phyloP scores from a whole-genome alignment of 2,113 vertebrate species.

The Bambusicola thoracicus region DNA sequence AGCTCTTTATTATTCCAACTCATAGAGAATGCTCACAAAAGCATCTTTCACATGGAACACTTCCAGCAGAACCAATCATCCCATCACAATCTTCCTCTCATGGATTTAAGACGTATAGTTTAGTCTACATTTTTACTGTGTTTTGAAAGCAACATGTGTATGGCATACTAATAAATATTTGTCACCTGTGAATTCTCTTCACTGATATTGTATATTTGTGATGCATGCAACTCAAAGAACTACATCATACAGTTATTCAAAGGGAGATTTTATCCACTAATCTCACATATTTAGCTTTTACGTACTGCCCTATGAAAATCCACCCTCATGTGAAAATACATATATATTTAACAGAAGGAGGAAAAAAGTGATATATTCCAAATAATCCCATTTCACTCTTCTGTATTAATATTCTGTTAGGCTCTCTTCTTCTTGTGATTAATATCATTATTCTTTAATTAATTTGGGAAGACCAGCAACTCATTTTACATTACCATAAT shows the following conservation, averaged over 20 bases:
- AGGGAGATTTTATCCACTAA: background rate
- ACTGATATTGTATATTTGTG: rapidly evolving
- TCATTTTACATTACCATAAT: slow-evolving; percentile 8
- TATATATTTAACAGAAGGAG: background rate
- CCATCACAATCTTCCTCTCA: background rate
- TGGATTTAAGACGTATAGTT: background rate
- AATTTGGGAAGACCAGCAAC: slow-evolving; percentile 19
- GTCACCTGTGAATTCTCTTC: background rate
- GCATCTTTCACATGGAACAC: background rate
- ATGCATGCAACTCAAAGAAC: background rate
- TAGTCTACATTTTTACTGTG: background rate
- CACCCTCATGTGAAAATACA: background rate
- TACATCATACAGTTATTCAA: background rate
- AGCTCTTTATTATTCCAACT: background rate
- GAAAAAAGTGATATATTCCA: background rate
- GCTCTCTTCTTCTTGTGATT: background rate
- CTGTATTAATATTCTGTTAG: slow-evolving; percentile 5
- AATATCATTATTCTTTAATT: slow-evolving; percentile 33
- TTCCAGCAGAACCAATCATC: background rate
- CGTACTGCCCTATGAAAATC: background rate
- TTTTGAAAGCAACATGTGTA: background rate
- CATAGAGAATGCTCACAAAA: background rate
- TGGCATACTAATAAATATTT: background rate
- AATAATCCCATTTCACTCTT: background rate
- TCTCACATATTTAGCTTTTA: background rate